These are phyloP conservation scores for Apoda limacodes DNA, from an alignment of 2,888 invertebrate genomes.

Conservation along the genomic window DNA sequence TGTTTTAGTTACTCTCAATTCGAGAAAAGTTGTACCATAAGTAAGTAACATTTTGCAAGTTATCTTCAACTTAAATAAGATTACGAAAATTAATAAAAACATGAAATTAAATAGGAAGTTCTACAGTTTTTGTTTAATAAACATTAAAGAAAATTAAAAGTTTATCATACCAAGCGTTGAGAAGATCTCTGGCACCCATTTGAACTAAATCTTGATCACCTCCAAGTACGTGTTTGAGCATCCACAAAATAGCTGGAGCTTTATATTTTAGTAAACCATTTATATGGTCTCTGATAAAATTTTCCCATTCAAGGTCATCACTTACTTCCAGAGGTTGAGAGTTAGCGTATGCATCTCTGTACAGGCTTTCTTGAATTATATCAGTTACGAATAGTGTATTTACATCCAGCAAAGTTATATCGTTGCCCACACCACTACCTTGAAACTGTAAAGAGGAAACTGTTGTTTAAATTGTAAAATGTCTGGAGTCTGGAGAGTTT, in stretches of 20 bases:
- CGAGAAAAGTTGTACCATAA: not conserved
- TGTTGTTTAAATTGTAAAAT: too few relatives aligned
- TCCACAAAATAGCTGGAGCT: constrained; percentile 42
- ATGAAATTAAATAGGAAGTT: too few relatives aligned
- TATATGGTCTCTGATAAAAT: constrained; percentile 30
- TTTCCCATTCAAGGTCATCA: constrained; percentile 31
- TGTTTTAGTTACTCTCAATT: not conserved
- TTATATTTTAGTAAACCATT: constrained; percentile 40
- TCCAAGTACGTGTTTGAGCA: constrained; percentile 36
- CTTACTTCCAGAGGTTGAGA: constrained; percentile 27
- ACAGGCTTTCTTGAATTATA: constrained; percentile 48
- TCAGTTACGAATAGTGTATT: constrained; percentile 48
- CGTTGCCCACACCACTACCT: constrained; percentile 20
- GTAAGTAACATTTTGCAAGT: not conserved
- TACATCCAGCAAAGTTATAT: constrained; percentile 35
- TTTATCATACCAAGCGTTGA: constrained; percentile 34
- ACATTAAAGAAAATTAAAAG: not conserved
- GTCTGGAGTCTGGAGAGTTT: too few relatives aligned
- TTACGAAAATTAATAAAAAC: not conserved
- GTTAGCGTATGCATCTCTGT: constrained; percentile 32
- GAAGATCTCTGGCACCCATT: constrained; percentile 29
- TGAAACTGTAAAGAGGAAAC: constrained; percentile 43
- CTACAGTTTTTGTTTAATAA: too few relatives aligned
- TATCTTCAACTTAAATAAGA: not conserved
- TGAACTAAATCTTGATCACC: constrained; percentile 34